Percentiles rank a stretch among this genome's conserved stretches.
Evolutionary conservation across 2,113 vertebrate species (phyloP).

Genomic region (Cryptomyrus ogoouensis): DNA sequence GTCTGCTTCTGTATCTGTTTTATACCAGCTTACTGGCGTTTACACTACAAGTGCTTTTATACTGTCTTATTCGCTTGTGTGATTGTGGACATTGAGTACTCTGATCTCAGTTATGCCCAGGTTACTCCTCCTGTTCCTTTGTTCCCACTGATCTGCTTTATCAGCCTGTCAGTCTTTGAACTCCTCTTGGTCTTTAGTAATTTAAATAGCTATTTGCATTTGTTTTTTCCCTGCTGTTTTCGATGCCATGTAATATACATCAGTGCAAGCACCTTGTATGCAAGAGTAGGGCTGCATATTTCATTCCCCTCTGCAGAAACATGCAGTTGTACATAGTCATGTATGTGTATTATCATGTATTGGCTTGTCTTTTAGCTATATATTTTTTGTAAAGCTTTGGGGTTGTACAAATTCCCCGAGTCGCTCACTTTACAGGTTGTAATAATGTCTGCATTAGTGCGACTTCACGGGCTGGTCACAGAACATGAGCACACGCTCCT

Average conservation of each 20-base stretch:
- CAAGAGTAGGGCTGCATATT: not conserved
- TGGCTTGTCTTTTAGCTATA: not conserved
- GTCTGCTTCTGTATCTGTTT: not conserved
- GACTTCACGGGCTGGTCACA: not conserved
- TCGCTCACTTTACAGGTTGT: not conserved
- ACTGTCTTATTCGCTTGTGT: not conserved
- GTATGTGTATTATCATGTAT: not conserved
- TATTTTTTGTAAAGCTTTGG: not conserved
- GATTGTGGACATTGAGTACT: not conserved
- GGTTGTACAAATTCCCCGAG: not conserved
- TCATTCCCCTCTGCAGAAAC: not conserved
- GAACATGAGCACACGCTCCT: not conserved
- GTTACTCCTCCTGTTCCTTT: not conserved
- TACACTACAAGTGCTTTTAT: not conserved
- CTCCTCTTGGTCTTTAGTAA: not conserved
- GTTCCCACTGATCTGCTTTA: not conserved
- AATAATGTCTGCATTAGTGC: not conserved
- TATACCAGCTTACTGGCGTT: not conserved
- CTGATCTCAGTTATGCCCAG: not conserved
- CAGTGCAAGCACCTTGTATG: not conserved
- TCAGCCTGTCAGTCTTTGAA: not conserved
- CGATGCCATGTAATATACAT: not conserved
- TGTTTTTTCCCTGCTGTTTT: not conserved
- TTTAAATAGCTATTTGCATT: not conserved
- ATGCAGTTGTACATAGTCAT: not conserved